A percentile compares a stretch with the other conserved stretches of the same genome.
These are phyloP conservation scores for Tenthredo distinguenda DNA, from an alignment of 2,888 invertebrate genomes.

Conservation along the genomic window DNA sequence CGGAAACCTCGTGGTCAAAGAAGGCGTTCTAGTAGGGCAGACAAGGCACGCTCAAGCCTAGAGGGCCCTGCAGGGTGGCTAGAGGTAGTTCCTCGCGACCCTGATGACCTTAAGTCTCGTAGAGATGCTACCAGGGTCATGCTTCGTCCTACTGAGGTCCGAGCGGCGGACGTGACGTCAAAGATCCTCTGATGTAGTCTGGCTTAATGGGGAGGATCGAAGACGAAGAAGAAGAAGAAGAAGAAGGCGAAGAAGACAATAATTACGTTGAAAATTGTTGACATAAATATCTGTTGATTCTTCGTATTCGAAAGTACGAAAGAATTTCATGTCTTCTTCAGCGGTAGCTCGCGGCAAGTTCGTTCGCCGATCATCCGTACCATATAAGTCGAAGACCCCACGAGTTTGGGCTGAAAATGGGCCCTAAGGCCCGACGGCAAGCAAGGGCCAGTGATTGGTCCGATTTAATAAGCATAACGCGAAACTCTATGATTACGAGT, in stretches of 20 bases:
- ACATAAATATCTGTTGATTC: not conserved
- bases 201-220: not conserved
- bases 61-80: slow-evolving; percentile 19
- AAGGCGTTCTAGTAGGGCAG: slow-evolving; percentile 38
- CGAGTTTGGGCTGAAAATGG: slow-evolving; percentile 5
- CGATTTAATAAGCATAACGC: slow-evolving; percentile 72
- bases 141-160: slow-evolving; percentile 35
- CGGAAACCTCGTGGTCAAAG: slow-evolving; percentile 5
- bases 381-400: not conserved
- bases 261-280: not conserved
- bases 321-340: not conserved
- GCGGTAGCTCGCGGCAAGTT: not conserved
- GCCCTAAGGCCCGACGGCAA: slow-evolving; percentile 15
- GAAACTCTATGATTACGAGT: slow-evolving; percentile 68
- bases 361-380: not conserved
- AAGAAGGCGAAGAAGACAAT: not conserved
- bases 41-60: slow-evolving; percentile 48
- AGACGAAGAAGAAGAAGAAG: not conserved
- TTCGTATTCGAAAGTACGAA: not conserved
- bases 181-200: slow-evolving; percentile 15
- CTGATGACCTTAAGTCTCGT: slow-evolving; percentile 41
- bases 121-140: slow-evolving; percentile 48
- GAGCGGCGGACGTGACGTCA: slow-evolving; percentile 32
- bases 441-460: slow-evolving; percentile 54
- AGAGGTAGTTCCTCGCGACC: slow-evolving; percentile 43